Evolutionary conservation across 1,140 invertebrate species (phyloP).

Genomic region (Amphibalanus amphitrite): DNA sequence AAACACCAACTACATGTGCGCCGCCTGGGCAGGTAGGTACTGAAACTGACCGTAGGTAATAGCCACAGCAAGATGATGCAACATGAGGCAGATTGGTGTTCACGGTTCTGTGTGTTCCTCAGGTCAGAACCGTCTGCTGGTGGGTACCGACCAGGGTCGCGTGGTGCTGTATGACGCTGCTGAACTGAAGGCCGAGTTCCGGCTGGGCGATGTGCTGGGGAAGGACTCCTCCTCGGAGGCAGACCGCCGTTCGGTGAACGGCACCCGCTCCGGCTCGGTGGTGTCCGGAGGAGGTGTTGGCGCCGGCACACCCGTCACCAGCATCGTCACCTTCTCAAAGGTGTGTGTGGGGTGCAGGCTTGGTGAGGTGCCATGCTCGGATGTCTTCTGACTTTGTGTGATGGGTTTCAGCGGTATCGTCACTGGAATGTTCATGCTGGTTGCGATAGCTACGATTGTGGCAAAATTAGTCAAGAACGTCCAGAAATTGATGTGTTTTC

Average conservation of each 20-base stretch:
- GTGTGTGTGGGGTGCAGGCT: background rate
- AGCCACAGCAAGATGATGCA: too few species aligned
- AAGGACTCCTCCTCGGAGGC: background rate
- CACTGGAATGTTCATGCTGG: too few species aligned
- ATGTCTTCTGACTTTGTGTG: too few species aligned
- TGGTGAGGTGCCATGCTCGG: too few species aligned
- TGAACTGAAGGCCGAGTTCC: background rate
- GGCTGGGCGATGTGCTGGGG: background rate
- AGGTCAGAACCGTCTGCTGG: background rate
- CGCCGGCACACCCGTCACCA: background rate
- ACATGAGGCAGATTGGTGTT: constrained; percentile 37
- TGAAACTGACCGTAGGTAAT: too few species aligned
- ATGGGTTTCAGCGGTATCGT: too few species aligned
- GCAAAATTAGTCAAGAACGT: too few species aligned
- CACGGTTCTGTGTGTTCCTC: too few species aligned
- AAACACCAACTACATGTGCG: constrained; percentile 44
- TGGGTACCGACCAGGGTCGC: background rate
- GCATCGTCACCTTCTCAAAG: background rate
- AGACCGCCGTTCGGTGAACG: background rate
- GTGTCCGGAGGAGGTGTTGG: background rate
- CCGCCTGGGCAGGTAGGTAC: constrained; percentile 43
- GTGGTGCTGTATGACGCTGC: background rate
- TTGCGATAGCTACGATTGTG: too few species aligned
- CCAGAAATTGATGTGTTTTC: too few species aligned
- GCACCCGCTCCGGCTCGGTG: background rate